Percentiles rank a stretch among this genome's conserved stretches.
phyloP scores from a whole-genome alignment of 2,888 invertebrate genomes.

The Eremobia ochroleuca region DNA sequence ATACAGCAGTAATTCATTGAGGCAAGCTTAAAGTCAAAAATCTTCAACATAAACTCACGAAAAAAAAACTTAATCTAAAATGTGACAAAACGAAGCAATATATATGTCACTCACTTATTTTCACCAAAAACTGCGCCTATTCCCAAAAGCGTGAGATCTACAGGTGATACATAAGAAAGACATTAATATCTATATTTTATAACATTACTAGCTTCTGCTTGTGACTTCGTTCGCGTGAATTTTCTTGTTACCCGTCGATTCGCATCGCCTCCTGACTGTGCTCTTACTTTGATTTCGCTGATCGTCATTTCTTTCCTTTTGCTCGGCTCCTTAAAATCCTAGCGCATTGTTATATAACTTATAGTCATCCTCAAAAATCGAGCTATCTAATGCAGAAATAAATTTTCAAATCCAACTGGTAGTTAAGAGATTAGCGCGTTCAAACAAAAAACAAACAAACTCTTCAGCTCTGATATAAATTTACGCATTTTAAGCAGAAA shows the following conservation, averaged over 20 bases:
- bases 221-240: not conserved
- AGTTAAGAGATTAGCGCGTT: not conserved
- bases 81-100: slow-evolving; percentile 25
- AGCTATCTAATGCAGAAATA: not conserved
- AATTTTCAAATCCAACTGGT: not conserved
- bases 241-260: not conserved
- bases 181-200: slow-evolving; percentile 67
- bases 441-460: not conserved
- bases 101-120: slow-evolving; percentile 28
- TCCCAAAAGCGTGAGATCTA: slow-evolving; percentile 51
- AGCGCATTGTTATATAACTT: not conserved
- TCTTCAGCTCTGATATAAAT: slow-evolving; percentile 13
- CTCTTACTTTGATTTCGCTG: not conserved
- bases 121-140: slow-evolving; percentile 18
- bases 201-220: slow-evolving; percentile 45
- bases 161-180: slow-evolving; percentile 59
- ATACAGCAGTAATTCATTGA: not conserved
- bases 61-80: slow-evolving; percentile 20
- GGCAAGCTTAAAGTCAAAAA: not conserved
- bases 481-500: slow-evolving; percentile 64
- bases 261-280: not conserved
- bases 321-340: not conserved
- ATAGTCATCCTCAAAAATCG: not conserved
- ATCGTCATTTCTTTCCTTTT: not conserved
- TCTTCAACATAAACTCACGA: not conserved